Percentiles rank a stretch among this genome's conserved stretches.
phyloP scores from a whole-genome alignment of 2,888 invertebrate species.

The Conchocele bisecta region DNA sequence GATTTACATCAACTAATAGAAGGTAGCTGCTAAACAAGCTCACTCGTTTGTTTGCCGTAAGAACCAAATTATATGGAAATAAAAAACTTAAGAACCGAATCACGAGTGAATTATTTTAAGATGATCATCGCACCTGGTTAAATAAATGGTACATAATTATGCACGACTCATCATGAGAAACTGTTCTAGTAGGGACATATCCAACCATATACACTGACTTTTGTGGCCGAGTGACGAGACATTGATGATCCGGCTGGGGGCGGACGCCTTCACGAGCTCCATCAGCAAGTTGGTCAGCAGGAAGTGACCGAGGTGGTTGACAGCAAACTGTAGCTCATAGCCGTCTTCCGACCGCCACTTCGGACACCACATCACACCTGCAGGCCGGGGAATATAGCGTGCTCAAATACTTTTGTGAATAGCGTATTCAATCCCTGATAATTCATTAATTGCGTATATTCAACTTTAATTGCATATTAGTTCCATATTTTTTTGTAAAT shows the following conservation, averaged over 20 bases:
- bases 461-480: no score
- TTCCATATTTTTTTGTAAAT: no score
- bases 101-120: no score
- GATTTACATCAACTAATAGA: no score
- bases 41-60: no score
- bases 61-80: no score
- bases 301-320: constrained; percentile 77
- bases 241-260: constrained; percentile 71
- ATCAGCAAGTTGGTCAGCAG: constrained; percentile 75
- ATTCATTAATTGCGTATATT: no score
- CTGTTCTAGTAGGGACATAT: neutral
- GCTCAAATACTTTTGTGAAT: neutral
- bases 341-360: constrained; percentile 68
- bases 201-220: constrained; percentile 52
- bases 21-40: no score
- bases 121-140: no score
- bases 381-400: neutral
- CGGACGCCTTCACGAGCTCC: constrained; percentile 65
- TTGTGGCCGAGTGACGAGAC: constrained; percentile 69
- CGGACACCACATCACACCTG: constrained; percentile 67
- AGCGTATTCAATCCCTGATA: no score
- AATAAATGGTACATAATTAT: no score
- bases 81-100: no score
- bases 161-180: neutral
- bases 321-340: constrained; percentile 73